Conservation (phyloP, 2,888 invertebrate species). For the Drosophila antonietae region DNA sequence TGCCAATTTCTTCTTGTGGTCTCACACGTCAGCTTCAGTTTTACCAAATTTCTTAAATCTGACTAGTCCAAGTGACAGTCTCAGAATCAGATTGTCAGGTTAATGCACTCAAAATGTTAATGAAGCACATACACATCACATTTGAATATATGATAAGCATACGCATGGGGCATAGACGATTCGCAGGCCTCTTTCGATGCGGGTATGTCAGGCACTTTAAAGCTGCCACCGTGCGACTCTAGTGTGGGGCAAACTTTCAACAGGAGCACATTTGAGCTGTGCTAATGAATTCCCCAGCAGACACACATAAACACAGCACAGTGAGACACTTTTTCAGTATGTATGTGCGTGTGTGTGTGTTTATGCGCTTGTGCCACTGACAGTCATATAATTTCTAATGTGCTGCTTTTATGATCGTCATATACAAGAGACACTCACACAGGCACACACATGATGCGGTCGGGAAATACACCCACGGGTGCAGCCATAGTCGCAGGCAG, state of each 20-base stretch:
- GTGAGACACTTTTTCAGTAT: conserved; percentile 18
- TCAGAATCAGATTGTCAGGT: conserved; percentile 62
- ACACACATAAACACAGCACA: conserved; percentile 37
- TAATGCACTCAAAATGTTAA: conserved; percentile 77
- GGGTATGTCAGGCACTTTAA: conserved; percentile 59
- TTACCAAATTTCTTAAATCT: not conserved
- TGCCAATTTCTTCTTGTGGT: not conserved
- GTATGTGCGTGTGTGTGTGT: conserved; percentile 13
- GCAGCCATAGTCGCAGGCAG: conserved; percentile 35
- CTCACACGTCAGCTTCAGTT: not conserved
- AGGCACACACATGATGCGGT: conserved; percentile 33
- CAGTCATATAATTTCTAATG: conserved; percentile 78
- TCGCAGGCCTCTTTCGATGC: conserved; percentile 24
- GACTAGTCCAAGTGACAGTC: conserved; percentile 43
- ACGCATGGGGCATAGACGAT: conserved; percentile 55
- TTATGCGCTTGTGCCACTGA: conserved; percentile 41
- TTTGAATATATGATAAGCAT: conserved; percentile 77
- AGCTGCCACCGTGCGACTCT: conserved; percentile 43
- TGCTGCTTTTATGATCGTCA: conserved; percentile 74
- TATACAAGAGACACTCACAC: conserved; percentile 54
- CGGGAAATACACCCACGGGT: conserved; percentile 71
- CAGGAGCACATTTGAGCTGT: conserved; percentile 56
- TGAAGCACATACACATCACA: conserved; percentile 61
- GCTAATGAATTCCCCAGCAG: conserved; percentile 77
- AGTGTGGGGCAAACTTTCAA: conserved; percentile 38